Percentiles rank a stretch among this genome's conserved stretches.
Conservation (phyloP, 2,888 invertebrate genomes). For the Actias luna region DNA sequence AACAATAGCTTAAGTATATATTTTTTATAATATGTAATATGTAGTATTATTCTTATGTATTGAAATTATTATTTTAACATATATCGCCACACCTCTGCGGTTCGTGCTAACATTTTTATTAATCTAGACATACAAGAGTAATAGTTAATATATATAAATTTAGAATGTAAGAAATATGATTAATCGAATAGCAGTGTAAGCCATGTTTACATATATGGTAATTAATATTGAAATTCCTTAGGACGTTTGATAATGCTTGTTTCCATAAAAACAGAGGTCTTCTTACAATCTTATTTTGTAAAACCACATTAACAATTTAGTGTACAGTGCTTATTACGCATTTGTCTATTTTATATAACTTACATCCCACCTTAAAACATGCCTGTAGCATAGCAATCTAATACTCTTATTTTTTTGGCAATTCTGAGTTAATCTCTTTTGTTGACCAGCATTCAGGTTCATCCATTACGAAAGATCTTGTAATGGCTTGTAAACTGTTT, state of each 20-base stretch:
- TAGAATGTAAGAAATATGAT: background rate
- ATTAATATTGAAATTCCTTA: background rate
- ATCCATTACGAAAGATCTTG: no score
- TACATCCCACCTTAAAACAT: no score
- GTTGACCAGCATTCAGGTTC: no score
- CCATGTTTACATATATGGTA: background rate
- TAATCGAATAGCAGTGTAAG: background rate
- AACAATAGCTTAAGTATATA: background rate
- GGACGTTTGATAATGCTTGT: background rate
- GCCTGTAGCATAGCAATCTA: no score
- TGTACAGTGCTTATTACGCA: background rate
- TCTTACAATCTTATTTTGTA: background rate
- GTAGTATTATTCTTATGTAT: background rate
- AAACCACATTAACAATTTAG: background rate
- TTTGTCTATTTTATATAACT: background rate
- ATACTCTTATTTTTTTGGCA: no score
- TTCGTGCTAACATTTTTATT: background rate
- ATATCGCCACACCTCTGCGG: background rate
- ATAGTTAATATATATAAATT: background rate
- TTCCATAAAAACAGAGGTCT: background rate
- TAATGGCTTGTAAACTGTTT: no score
- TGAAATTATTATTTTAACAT: no score
- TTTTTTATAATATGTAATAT: no score
- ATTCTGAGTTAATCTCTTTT: no score
- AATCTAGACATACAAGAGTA: background rate